phyloP scores from a whole-genome alignment of 2,888 invertebrate species.

The Drosophila picticornis region DNA sequence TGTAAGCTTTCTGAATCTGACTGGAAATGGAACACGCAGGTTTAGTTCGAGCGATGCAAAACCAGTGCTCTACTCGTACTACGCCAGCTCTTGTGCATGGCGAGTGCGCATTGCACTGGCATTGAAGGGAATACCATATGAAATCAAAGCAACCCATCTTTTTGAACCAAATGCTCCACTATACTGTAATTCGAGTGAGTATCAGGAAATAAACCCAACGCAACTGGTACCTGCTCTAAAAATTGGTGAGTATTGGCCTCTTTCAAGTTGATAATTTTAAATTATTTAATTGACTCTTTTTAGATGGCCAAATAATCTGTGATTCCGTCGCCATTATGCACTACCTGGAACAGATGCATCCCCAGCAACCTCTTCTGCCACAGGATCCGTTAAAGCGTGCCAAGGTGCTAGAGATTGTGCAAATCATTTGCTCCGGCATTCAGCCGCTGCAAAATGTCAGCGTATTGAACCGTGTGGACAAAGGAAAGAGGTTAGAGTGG shows the following conservation, averaged over 20 bases:
- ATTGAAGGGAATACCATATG: constrained; percentile 96
- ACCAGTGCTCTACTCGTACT: constrained; percentile 94
- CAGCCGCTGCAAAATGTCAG: constrained; percentile 97
- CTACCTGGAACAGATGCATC: constrained; percentile 96
- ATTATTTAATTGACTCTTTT: too few species aligned
- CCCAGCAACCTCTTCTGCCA: constrained; percentile 93
- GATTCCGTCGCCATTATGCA: constrained; percentile 95
- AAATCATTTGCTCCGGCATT: constrained; percentile 96
- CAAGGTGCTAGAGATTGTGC: constrained; percentile 96
- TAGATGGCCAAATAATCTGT: constrained; percentile 90
- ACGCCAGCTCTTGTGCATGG: constrained; percentile 97
- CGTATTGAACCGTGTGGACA: constrained; percentile 93
- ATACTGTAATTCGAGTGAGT: constrained; percentile 93
- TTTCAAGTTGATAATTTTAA: background rate
- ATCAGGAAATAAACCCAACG: constrained; percentile 95
- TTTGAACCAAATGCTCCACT: constrained; percentile 91
- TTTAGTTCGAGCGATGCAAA: constrained; percentile 80
- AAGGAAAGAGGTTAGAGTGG: constrained; percentile 95
- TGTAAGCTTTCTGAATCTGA: background rate
- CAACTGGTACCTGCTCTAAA: constrained; percentile 96
- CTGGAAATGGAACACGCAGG: background rate
- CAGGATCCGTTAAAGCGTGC: constrained; percentile 94
- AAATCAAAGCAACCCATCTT: constrained; percentile 93
- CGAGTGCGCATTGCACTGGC: constrained; percentile 96
- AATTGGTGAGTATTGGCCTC: constrained; percentile 87